Evolutionary conservation across 2,888 invertebrate genomes (phyloP), one percentile per base, ranked within the genome.

Genomic region (Acronicta alni): DNA sequence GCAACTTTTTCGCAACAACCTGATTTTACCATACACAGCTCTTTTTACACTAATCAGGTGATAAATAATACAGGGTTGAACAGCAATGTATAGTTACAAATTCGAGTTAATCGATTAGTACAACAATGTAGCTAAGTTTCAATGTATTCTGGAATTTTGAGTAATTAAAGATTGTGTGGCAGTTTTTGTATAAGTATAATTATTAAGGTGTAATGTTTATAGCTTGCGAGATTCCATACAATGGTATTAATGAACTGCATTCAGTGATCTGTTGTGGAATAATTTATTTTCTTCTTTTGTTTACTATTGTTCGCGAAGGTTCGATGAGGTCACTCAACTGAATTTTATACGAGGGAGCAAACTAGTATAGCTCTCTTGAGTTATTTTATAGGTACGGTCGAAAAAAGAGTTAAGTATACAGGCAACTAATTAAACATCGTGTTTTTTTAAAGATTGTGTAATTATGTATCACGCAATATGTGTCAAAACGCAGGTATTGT

Each of bases 71-170:
- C 8, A 12, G 44, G 12, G 20, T 14, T n/a, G 15, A 57, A 42
- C 57, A 16, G 69, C 44, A 57, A 67, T 67, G 75, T 57, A 67
- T 18, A 9, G 8, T 16, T 32, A 43, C 69, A 59, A 63, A 53
- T 42, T 54, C 0, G 43, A 46, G 44, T 55, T 63, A 61, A 66
- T 65, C 61, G 64, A 58, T 64, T 55, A 10, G 14, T 16, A 77
- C 81, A 81, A 80, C 81, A 82, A 77, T 79, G 83, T 80, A 70
- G 63, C 57, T 80, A 80, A 72, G 79, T 81, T 83, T 77, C 84
- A 85, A 86, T 85, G 84, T 87, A 74, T 86, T 75, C 73, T 80
- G 92, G 91, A 92, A 92, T 93, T 90, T 93, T 87, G 86, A 90
- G 86, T 90, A 89, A 93, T 93, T 92, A 90, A 72, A 87, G 82